Base-by-base conservation (phyloP, 2,113 vertebrate genomes). In the Marmota monax region DNA sequence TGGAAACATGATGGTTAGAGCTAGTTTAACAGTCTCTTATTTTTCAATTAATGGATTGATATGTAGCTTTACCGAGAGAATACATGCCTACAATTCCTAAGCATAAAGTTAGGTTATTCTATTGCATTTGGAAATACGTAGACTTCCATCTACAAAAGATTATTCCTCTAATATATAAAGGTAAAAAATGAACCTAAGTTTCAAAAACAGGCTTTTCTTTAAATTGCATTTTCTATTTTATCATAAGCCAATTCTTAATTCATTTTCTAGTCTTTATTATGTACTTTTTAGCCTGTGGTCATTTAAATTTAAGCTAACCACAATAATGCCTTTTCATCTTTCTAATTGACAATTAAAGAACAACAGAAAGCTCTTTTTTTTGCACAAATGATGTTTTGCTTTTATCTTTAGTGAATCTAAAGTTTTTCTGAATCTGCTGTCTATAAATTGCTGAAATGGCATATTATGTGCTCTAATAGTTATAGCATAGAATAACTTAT, bases 351-450 rank as follows among this genome's bases (percentile, higher is more conserved):
- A 95, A 73, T 42, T 65, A 80, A 93, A 84, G 12, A 63, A 29
- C 56, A 92, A 61, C n/a, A 83, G 63, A 90, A 79, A 85, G 14
- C 27, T 51, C 42, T 85, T 37, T 77, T 77, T 45, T 80, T 61
- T 93, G 74, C 13, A 69, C 34, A 89, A 76, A 61, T 88, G 17
- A 3, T 58, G 37, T 86, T 95, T 93, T 84, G 16, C 67, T 82
- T 80, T 95, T 77, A 48, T 87, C 90, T 95, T 90, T 86, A 61
- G 23, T 48, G 63, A 94, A 20, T 78, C 27, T 96, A 45, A 72
- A 78, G 5, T 96, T 89, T 48, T 56, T 96, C 74, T 86, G 58
- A 91, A 73, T 91, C 91, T 20, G 53, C 12, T 86, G 4, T 88
- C 27, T 89, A 39, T 78, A 58, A 80, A 80, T 96, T 95, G 27